These are phyloP conservation scores for Daboia siamensis DNA, from an alignment of 2,113 vertebrate species.

Conservation along the genomic window DNA sequence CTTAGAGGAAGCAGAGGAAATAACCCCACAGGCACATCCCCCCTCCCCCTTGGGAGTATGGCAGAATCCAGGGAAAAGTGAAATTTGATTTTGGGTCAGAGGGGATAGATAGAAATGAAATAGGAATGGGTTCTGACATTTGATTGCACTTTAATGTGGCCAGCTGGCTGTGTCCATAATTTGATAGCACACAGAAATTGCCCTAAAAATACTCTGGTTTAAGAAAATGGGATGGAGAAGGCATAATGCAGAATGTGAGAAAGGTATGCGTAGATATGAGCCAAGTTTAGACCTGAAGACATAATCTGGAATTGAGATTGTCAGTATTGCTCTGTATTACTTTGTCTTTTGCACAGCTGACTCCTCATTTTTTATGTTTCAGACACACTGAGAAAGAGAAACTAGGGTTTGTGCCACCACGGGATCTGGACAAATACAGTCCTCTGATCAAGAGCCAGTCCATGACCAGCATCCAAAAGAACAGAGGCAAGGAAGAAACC, in stretches of 20 bases:
- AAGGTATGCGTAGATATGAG: background rate
- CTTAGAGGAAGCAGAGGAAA: too few species aligned
- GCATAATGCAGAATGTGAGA: background rate
- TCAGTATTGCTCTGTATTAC: background rate
- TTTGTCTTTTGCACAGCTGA: background rate
- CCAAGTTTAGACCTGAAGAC: background rate
- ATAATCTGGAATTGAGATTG: background rate
- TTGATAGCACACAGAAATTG: background rate
- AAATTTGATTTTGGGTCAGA: too few species aligned
- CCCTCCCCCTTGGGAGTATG: too few species aligned
- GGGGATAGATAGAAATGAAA: too few species aligned
- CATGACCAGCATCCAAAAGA: slow-evolving; percentile 68
- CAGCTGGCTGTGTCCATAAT: background rate
- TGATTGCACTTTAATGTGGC: background rate
- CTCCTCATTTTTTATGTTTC: fast-evolving
- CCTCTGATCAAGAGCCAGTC: slow-evolving; percentile 82
- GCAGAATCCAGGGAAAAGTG: too few species aligned
- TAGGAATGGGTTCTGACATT: too few species aligned
- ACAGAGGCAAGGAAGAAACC: slow-evolving; percentile 20
- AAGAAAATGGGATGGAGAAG: background rate
- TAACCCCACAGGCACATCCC: too few species aligned
- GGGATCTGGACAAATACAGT: slow-evolving; percentile 77
- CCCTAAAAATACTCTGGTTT: background rate
- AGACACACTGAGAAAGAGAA: slow-evolving; percentile 68
- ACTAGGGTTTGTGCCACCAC: slow-evolving; percentile 79